Percentiles rank a stretch among this genome's conserved stretches.
Evolutionary conservation across 1,140 invertebrate species (phyloP).

Genomic region (Delia radicum): DNA sequence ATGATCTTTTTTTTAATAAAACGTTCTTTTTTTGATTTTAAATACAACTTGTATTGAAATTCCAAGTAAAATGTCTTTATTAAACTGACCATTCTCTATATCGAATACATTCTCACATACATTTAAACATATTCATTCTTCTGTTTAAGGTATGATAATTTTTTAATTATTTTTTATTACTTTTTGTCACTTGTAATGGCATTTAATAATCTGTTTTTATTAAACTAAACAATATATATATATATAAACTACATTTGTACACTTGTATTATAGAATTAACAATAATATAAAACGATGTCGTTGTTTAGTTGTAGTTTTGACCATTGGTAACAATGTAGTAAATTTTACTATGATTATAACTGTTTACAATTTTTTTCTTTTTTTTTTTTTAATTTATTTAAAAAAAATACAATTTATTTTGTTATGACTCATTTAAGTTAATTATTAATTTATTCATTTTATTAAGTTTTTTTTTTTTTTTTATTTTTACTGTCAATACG

Average conservation of each 20-base stretch:
- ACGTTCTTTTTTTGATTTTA: too few relatives aligned
- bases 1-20: too few relatives aligned
- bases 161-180: constrained; percentile 23
- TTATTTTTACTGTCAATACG: background rate
- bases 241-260: background rate
- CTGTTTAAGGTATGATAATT: constrained; percentile 21
- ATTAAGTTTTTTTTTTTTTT: too few relatives aligned
- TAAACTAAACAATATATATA: background rate
- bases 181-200: constrained; percentile 20
- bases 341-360: background rate
- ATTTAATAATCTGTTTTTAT: too few relatives aligned
- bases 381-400: background rate
- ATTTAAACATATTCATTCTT: background rate
- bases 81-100: background rate
- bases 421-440: background rate
- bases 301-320: background rate
- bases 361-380: background rate
- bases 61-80: background rate
- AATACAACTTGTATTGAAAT: too few relatives aligned
- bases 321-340: background rate
- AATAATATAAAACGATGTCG: too few relatives aligned
- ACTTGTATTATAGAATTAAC: background rate
- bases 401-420: background rate
- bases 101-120: too few relatives aligned
- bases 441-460: background rate